Percentiles rank a stretch among this genome's conserved stretches.
phyloP scores from a whole-genome alignment of 2,888 invertebrate genomes.

The Morpho helenor region DNA sequence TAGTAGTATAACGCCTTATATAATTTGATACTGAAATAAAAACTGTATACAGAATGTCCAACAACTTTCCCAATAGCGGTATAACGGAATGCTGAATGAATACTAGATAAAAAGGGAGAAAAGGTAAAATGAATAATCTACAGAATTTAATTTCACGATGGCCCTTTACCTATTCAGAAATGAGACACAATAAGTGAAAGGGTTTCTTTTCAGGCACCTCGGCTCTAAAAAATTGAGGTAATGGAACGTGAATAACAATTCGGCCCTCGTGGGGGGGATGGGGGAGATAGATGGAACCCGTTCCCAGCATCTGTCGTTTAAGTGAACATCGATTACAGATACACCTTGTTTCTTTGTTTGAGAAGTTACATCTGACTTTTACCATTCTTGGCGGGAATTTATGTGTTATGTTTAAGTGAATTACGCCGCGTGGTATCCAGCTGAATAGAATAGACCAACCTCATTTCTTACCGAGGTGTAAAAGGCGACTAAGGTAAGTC shows the following conservation, averaged over 20 bases:
- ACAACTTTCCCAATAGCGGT: background rate
- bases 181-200: conserved; percentile 73
- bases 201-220: conserved; percentile 71
- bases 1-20: no score
- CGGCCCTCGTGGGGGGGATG: conserved; percentile 42
- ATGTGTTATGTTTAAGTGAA: conserved; percentile 67
- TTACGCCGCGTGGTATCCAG: no score
- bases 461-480: no score
- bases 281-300: conserved; percentile 68
- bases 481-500: no score
- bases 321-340: conserved; percentile 75
- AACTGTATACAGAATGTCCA: no score
- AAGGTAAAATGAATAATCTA: conserved; percentile 52
- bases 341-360: conserved; percentile 73
- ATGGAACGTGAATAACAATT: conserved; percentile 78
- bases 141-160: conserved; percentile 65
- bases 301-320: conserved; percentile 78
- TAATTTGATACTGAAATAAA: no score
- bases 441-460: no score
- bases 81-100: conserved; percentile 31
- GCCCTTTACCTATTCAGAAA: conserved; percentile 60
- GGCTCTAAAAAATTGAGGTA: conserved; percentile 76
- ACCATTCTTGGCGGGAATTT: conserved; percentile 43
- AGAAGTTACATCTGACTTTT: conserved; percentile 59
- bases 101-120: conserved; percentile 31